Evolutionary conservation across 2,113 vertebrate genomes (phyloP), one percentile per base, ranked within the genome.

Genomic region (Sander vitreus): DNA sequence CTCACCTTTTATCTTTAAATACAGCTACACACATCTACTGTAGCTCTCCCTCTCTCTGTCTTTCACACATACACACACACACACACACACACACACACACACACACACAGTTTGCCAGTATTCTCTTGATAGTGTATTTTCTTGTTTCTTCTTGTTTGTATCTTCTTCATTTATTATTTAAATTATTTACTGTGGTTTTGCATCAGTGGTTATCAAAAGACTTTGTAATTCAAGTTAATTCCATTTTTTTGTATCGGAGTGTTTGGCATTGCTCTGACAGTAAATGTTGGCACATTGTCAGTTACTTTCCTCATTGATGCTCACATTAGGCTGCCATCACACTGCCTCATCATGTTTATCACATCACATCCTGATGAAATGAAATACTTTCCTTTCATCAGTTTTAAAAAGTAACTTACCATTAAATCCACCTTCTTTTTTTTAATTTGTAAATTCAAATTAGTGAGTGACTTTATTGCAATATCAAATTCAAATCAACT

Each of bases 1-100:
- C 27, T 87, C 80, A 84, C 89, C 84, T 89, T 93, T 91, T 83
- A 82, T 90, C 85, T 91, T 76, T 67, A 71, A 74, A 50, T 58
- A 66, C 30, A 84, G 39, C 19, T 12, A 48, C 48, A 48, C 58
- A 65, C 81, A 51, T 33, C 6, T 13, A 48, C 45, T 33, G 21
- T n/a, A 47, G 16, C 18, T 63, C 71, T 10, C 5, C 21, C 25
- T 16, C 6, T 48, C 12, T 23, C 36, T 72, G 36, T 33, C 4
- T 58, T 18, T 27, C 64, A 45, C 10, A 30, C 67, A 60, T 64
- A 48, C 27, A 57, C 77, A 60, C 63, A 55, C 57, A 65, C 74
- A 57, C 25, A 55, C 15, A 19, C 47, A 30, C 50, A n/a, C 47
- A 47, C 72, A 60, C 63, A 55, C 57, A 65, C 74, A 57, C 25